Evolutionary conservation across 2,888 invertebrate species (phyloP).

Genomic region (Lampropteryx suffumata): DNA sequence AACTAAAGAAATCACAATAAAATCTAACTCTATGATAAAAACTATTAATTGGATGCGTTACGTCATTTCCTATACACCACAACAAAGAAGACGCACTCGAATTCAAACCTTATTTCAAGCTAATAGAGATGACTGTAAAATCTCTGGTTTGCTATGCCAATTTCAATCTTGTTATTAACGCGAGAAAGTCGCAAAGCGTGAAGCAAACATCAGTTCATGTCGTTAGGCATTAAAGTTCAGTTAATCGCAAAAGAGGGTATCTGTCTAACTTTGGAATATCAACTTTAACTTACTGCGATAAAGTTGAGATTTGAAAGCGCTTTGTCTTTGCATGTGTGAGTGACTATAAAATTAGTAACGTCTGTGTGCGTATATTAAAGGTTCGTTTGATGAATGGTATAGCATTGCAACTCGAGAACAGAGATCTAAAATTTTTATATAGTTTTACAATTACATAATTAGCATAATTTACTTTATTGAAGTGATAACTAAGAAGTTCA

Average conservation of each 20-base stretch:
- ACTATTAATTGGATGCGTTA: conserved; percentile 30
- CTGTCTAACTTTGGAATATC: not conserved
- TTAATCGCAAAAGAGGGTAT: not conserved
- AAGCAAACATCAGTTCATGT: conserved; percentile 8
- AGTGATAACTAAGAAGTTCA: too few species aligned
- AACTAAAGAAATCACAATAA: too few species aligned
- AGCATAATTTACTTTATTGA: too few species aligned
- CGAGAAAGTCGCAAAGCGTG: conserved; percentile 16
- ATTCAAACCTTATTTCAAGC: conserved; percentile 15
- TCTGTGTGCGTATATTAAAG: conserved; percentile 66
- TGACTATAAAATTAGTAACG: conserved; percentile 56
- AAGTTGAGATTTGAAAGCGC: conserved; percentile 4
- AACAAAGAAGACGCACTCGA: not conserved
- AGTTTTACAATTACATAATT: too few species aligned
- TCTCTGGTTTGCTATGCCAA: conserved; percentile 2
- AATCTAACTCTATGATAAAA: conserved; percentile 20
- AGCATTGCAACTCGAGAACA: conserved; percentile 50
- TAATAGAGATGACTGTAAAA: conserved; percentile 11
- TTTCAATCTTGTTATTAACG: conserved; percentile 8
- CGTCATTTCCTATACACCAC: conserved; percentile 28
- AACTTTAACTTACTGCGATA: conserved; percentile 1
- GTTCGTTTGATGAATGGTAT: conserved; percentile 49
- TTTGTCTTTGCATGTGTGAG: conserved; percentile 36
- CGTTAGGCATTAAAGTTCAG: conserved; percentile 4
- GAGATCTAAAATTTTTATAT: too few species aligned